phyloP scores from a whole-genome alignment of 2,113 vertebrate species.

The Hassar affinis region DNA sequence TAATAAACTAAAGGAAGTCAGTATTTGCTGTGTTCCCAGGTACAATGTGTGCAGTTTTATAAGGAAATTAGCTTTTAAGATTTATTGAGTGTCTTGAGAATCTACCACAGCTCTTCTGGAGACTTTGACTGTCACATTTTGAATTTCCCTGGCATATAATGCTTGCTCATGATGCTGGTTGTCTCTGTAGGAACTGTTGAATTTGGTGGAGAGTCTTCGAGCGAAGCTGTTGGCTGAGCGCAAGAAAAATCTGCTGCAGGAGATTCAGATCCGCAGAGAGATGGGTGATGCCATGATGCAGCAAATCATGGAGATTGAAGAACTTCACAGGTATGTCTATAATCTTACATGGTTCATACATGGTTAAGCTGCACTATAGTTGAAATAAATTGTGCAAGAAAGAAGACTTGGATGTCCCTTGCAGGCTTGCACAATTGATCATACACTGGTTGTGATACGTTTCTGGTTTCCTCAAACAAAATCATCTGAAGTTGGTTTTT shows the following conservation, averaged over 20 bases:
- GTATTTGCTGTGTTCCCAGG: no score
- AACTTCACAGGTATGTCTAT: constrained; percentile 72
- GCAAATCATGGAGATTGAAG: constrained; percentile 80
- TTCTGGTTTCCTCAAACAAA: no score
- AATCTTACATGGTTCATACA: background rate
- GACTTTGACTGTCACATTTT: background rate
- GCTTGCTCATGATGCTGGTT: background rate
- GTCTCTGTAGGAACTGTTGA: constrained; percentile 70
- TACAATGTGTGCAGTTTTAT: no score
- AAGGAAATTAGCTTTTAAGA: no score
- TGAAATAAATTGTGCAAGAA: background rate
- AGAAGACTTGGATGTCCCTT: no score
- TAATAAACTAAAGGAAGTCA: no score
- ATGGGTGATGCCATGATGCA: constrained; percentile 87
- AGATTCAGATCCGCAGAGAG: constrained; percentile 85
- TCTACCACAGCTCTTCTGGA: no score
- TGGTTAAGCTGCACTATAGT: background rate
- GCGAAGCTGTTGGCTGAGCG: constrained; percentile 76
- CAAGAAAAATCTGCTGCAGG: constrained; percentile 78
- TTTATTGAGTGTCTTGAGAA: no score
- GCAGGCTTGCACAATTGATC: background rate
- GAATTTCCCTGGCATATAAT: background rate
- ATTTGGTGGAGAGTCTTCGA: constrained; percentile 73
- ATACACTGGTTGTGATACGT: background rate
- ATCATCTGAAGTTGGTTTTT: no score